Percentiles rank a stretch among this genome's conserved stretches.
These are phyloP conservation scores for Hirtodrosophila confusa DNA, from an alignment of 2,888 invertebrate genomes.

Conservation along the genomic window DNA sequence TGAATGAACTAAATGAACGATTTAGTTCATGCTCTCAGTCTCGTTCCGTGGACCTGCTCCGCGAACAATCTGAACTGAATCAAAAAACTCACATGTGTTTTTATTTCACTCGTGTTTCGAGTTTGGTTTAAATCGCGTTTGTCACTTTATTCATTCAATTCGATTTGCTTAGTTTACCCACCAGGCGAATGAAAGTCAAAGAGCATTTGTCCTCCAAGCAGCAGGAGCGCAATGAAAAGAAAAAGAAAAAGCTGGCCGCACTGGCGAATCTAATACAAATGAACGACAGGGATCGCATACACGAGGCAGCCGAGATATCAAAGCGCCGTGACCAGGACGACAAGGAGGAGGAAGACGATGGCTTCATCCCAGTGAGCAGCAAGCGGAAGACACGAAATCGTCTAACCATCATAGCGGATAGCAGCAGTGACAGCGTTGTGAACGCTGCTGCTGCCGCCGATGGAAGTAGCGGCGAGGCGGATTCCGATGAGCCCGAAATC, in stretches of 20 bases:
- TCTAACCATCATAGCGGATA: constrained; percentile 41
- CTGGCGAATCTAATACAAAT: constrained; percentile 86
- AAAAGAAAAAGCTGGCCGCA: constrained; percentile 87
- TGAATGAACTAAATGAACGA: constrained; percentile 9
- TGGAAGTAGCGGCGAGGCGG: constrained; percentile 1
- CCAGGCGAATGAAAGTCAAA: constrained; percentile 64
- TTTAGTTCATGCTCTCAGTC: background rate
- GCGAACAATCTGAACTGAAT: constrained; percentile 1
- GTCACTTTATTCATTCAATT: background rate
- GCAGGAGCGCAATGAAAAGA: constrained; percentile 86
- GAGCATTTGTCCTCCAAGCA: constrained; percentile 84
- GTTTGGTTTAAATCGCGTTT: too few species aligned
- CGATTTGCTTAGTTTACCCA: constrained; percentile 48
- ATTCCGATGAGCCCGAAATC: constrained; percentile 51
- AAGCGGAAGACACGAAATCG: constrained; percentile 69
- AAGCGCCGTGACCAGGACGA: constrained; percentile 31
- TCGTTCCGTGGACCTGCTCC: constrained; percentile 9
- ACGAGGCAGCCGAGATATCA: constrained; percentile 61
- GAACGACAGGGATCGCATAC: constrained; percentile 86
- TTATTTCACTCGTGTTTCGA: constrained; percentile 12
- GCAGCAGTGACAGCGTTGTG: constrained; percentile 21
- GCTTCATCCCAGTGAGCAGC: constrained; percentile 65
- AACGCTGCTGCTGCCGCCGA: background rate
- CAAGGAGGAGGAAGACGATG: constrained; percentile 53
- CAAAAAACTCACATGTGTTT: constrained; percentile 50